Evolutionary conservation across 2,888 invertebrate genomes (phyloP).

Genomic region (Metopia argyrocephala): DNA sequence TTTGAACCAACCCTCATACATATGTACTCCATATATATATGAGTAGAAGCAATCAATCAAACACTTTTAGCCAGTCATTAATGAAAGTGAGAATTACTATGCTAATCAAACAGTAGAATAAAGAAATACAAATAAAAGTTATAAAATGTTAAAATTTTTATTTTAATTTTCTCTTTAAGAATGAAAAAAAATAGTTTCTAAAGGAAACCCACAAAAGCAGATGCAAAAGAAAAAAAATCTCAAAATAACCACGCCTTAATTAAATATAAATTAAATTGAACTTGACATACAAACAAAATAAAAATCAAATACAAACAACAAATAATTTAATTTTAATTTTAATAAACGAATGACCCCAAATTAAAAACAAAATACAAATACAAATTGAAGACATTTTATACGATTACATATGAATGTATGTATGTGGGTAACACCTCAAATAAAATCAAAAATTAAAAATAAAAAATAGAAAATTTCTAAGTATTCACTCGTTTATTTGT

Average conservation of each 20-base stretch:
- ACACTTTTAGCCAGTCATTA: neutral
- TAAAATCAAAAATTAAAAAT: neutral
- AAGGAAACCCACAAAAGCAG: neutral
- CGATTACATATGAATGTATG: no score
- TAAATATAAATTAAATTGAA: constrained; percentile 61
- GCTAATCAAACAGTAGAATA: constrained; percentile 30
- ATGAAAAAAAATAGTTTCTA: constrained; percentile 12
- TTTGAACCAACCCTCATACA: neutral
- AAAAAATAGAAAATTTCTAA: neutral
- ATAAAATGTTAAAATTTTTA: neutral
- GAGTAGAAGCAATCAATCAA: neutral
- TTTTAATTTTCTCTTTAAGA: neutral
- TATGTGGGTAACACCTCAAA: neutral
- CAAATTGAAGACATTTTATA: no score
- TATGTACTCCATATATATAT: no score
- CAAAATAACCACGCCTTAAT: constrained; percentile 48
- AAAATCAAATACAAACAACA: constrained; percentile 17
- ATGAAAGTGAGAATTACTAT: constrained; percentile 33
- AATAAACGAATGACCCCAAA: no score
- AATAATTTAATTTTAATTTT: constrained; percentile 32
- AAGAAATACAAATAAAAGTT: neutral
- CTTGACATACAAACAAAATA: constrained; percentile 59
- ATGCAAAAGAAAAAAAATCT: neutral
- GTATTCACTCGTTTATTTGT: no score
- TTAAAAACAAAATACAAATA: no score